Evolutionary conservation across 2,113 vertebrate genomes (phyloP), one percentile per base, ranked within the genome.

Genomic region (Trinectes maculatus): DNA sequence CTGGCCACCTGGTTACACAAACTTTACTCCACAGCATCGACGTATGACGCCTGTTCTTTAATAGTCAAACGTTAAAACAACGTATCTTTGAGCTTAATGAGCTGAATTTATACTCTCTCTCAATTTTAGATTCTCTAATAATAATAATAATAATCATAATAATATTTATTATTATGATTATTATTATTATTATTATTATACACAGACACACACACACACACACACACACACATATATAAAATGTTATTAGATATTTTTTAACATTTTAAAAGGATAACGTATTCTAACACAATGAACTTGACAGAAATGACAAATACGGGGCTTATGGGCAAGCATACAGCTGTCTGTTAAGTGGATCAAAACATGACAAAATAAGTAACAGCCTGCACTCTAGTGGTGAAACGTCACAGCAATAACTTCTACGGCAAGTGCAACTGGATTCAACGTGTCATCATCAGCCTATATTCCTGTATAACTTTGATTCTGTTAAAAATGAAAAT

Each of bases 301-400:
- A 77, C 28, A 39, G 12, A n/a, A 49, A 42, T 40, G 25, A 47
- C 21, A 47, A 53, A 63, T 55, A 25, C 56, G 40, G 26, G 46
- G 47, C 53, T 63, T 36, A 40, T 18, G 28, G 15, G 13, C 31
- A 61, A 42, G 25, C 15, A 29, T 40, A 70, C 36, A 28, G 52
- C 21, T 71, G 22, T 64, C 47, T 71, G 33, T 26, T 12, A 68
- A 55, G 44, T 33, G 29, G 25, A 25, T 52, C 1, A 12, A 51
- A 65, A 59, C 3, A 7, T 40, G 16, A 37, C 52, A 58, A 81
- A 71, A 42, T 65, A 77, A 85, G 87, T 78, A 71, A 54, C 52
- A 86, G 81, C 67, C 85, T 92, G 90, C 87, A 59, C 87, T 89
- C 91, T 93, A 87, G 85, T 89, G 91, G 90, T 42, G 51, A 70